phyloP scores from a whole-genome alignment of 2,888 invertebrate genomes.

The Mesorhabditis sp. region DNA sequence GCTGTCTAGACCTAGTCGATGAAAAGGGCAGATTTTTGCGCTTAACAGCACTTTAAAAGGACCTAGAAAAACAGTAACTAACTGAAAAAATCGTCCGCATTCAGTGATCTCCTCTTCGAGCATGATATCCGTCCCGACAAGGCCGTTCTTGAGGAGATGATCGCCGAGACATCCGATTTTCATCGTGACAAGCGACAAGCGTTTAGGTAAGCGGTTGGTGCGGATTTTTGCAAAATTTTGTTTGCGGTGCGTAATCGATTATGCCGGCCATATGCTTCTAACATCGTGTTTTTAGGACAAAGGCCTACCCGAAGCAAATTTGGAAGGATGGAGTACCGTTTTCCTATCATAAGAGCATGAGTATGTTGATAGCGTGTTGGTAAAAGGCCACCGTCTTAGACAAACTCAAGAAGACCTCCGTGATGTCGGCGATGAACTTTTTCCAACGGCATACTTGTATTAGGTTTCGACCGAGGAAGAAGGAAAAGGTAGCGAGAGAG shows the following conservation, averaged over 20 bases:
- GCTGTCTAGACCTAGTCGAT: no score
- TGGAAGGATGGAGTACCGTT: slow-evolving; percentile 34
- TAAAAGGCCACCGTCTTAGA: slow-evolving; percentile 11
- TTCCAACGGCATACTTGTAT: slow-evolving; percentile 41
- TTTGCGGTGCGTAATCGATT: not conserved
- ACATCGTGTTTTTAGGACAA: slow-evolving; percentile 22
- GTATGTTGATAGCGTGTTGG: slow-evolving; percentile 13
- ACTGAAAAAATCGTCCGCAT: no score
- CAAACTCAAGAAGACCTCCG: slow-evolving; percentile 16
- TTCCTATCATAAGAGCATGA: slow-evolving; percentile 22
- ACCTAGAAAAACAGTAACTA: no score
- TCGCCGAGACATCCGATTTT: not conserved
- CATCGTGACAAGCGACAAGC: not conserved
- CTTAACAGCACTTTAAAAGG: no score
- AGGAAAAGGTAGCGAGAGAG: slow-evolving; percentile 16
- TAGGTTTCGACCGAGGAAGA: slow-evolving; percentile 26
- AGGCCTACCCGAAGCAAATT: slow-evolving; percentile 31
- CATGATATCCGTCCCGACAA: not conserved
- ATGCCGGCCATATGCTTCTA: not conserved
- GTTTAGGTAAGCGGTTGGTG: not conserved
- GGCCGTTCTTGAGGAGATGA: not conserved
- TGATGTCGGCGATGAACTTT: slow-evolving; percentile 32
- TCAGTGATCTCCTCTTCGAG: not conserved
- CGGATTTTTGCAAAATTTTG: not conserved
- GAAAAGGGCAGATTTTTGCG: no score